Conservation (phyloP, 2,113 vertebrate genomes). For the Etheostoma cragini region DNA sequence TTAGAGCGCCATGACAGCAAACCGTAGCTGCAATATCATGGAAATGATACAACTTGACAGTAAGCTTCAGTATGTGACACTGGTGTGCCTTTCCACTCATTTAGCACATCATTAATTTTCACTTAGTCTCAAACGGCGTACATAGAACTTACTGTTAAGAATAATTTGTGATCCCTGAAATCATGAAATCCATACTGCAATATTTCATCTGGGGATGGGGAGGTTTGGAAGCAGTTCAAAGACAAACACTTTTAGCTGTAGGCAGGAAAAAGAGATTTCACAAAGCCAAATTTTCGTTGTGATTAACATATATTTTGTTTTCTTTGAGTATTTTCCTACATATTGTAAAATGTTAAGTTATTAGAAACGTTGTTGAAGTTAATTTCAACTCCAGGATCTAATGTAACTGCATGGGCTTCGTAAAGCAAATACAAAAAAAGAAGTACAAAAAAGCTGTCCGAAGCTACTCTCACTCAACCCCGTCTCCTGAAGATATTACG, state of each 20-base stretch:
- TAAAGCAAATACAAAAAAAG: neutral
- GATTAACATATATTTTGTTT: neutral
- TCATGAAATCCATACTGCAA: conserved; percentile 41
- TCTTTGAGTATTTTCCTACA: neutral
- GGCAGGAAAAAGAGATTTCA: conserved; percentile 25
- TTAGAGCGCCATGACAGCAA: neutral
- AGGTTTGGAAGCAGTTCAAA: conserved; percentile 22
- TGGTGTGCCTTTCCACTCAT: conserved; percentile 55
- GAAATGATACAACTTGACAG: conserved; percentile 55
- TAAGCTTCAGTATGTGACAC: conserved; percentile 48
- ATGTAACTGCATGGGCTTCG: too few relatives aligned
- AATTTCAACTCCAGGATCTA: neutral
- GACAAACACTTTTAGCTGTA: conserved; percentile 19
- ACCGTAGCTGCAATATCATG: conserved; percentile 31
- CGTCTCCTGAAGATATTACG: too few relatives aligned
- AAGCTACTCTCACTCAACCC: too few relatives aligned
- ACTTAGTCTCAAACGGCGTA: conserved; percentile 33
- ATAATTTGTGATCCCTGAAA: conserved; percentile 63
- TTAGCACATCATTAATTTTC: conserved; percentile 63
- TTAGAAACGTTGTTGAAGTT: neutral
- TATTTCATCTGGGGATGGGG: neutral
- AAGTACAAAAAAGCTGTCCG: neutral
- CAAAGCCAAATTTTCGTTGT: neutral
- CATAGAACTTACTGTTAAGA: conserved; percentile 34
- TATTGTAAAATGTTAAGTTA: neutral